phyloP scores from a whole-genome alignment of 1,140 invertebrate species.

The Saxidomus purpurata region DNA sequence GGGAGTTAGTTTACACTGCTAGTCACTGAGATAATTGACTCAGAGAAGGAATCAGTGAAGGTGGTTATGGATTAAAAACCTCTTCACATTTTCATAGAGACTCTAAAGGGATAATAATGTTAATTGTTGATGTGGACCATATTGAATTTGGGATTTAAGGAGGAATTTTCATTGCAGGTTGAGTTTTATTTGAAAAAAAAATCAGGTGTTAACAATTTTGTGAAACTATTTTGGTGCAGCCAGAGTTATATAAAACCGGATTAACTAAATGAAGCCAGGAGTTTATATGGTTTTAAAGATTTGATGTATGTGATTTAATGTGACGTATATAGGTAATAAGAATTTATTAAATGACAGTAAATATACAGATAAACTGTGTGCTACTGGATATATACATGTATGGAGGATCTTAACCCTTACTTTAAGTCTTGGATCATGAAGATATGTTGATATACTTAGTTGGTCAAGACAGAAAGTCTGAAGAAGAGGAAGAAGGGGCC shows the following conservation, averaged over 20 bases:
- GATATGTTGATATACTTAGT: slow-evolving; percentile 65
- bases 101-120: too few species aligned
- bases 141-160: too few species aligned
- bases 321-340: not conserved
- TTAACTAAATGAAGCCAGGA: not conserved
- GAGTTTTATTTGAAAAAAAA: too few species aligned
- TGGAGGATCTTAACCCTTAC: not conserved
- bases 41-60: not conserved
- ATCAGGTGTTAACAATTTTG: too few species aligned
- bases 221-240: too few species aligned
- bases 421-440: slow-evolving; percentile 1
- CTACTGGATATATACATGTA: too few species aligned
- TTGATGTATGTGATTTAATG: not conserved
- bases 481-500: slow-evolving; percentile 53
- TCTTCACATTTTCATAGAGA: not conserved
- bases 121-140: too few species aligned
- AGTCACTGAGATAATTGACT: slow-evolving; percentile 16
- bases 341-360: not conserved
- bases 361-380: too few species aligned
- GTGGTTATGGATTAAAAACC: slow-evolving; percentile 1
- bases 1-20: not conserved
- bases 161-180: too few species aligned
- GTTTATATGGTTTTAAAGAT: not conserved
- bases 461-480: slow-evolving; percentile 50
- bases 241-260: not conserved